Conservation (phyloP, 2,888 invertebrate species). For the Spodoptera littoralis region DNA sequence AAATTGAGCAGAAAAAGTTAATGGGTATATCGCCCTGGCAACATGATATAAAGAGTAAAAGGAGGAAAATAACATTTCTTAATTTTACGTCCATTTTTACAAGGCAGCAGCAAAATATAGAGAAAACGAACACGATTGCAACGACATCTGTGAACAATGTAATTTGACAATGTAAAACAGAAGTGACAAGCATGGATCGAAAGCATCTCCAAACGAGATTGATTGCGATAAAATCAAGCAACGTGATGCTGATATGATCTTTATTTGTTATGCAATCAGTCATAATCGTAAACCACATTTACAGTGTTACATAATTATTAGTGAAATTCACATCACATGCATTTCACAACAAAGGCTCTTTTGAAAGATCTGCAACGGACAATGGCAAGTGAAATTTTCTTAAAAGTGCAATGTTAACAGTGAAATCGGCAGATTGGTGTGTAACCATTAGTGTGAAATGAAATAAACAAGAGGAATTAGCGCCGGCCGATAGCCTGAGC, state of each 20-base stretch:
- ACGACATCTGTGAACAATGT: slow-evolving; percentile 6
- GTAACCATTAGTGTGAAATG: slow-evolving; percentile 76
- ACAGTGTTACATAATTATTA: slow-evolving; percentile 64
- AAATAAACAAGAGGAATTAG: slow-evolving; percentile 85
- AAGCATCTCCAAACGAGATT: slow-evolving; percentile 69
- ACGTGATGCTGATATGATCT: slow-evolving; percentile 72
- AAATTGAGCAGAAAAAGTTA: slow-evolving; percentile 40
- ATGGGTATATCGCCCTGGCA: slow-evolving; percentile 50
- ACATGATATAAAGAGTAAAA: slow-evolving; percentile 54
- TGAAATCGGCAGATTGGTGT: slow-evolving; percentile 73
- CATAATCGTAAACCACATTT: slow-evolving; percentile 46
- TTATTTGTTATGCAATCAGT: slow-evolving; percentile 56
- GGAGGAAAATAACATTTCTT: slow-evolving; percentile 56
- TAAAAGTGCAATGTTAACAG: slow-evolving; percentile 58
- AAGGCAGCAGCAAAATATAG: slow-evolving; percentile 2
- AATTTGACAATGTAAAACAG: slow-evolving; percentile 49
- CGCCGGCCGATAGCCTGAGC: slow-evolving; percentile 77
- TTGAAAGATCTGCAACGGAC: slow-evolving; percentile 30
- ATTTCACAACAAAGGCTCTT: slow-evolving; percentile 45
- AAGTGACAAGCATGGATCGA: slow-evolving; percentile 67
- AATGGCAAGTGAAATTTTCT: slow-evolving; percentile 45
- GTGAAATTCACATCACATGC: slow-evolving; percentile 50
- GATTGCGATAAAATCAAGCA: slow-evolving; percentile 75
- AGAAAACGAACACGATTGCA: slow-evolving; percentile 10
- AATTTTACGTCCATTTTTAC: slow-evolving; percentile 23